Base-by-base conservation (phyloP, 2,888 invertebrate genomes). In the Cerastoderma edule region DNA sequence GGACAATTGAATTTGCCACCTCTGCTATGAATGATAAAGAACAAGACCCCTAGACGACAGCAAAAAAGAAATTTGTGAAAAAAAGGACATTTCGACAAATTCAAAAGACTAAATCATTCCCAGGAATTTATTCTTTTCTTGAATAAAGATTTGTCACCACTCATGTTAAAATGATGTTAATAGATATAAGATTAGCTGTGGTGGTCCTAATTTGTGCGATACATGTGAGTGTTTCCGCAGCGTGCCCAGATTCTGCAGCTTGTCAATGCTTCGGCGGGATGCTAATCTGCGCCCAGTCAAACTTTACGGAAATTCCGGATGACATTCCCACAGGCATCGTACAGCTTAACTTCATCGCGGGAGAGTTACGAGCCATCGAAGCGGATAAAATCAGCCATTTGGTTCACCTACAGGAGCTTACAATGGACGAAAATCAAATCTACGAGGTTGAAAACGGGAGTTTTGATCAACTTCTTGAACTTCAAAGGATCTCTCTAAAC, bases 401-500 rank as follows among this genome's bases (percentile, higher is more conserved):
- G n/a, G 3, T 30, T 39, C 39, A 60, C 22, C 39, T 60, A 10
- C 35, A 39, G 39, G 60, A 60, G 39, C 39, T 98, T 67, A 96
- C 97, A 90, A 95, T 98, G 78, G 96, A 96, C 13, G 95, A 96
- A 82, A 98, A 97, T 91, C 94, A 95, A 84, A 94, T 98, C 72
- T 93, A 94, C 60, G 94, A 94, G 2, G 95, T 98, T 46, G 97
- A 98, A 93, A 96, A 97, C 67, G 97, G 97, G 89, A 96, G 97
- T 0, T 93, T 98, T 72, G 96, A 97, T 0, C 94, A 97, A 68
- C 93, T 97, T 76, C 97, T 96, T 90, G 95, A 96, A 90, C 94
- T 98, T 33, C 94, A 95, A 72, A 95, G 96, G 84, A 67, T 82
- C 27, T 71, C 76, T 22, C 35, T 85, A 4, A 60, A 74, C 24